Evolutionary conservation across 2,113 vertebrate species (phyloP).

Genomic region (Lamprotornis superbus): DNA sequence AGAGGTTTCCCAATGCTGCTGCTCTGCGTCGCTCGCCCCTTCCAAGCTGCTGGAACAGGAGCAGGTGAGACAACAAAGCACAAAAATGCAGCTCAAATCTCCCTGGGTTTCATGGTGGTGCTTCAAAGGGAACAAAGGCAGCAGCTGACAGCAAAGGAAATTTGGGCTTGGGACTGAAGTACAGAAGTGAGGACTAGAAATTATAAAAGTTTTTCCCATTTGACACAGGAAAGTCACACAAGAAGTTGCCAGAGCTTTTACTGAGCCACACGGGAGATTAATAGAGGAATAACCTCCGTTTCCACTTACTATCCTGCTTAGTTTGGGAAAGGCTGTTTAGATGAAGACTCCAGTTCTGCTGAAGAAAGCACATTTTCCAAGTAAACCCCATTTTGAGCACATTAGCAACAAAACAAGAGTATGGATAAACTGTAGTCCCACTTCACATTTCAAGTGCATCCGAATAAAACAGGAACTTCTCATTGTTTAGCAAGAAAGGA

Average conservation of each 20-base stretch:
- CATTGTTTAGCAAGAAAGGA: not conserved
- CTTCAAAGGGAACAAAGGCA: not conserved
- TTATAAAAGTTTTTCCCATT: not conserved
- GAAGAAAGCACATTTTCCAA: slow-evolving; percentile 3
- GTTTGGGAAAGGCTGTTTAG: not conserved
- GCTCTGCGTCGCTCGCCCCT: not conserved
- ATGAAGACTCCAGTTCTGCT: not conserved
- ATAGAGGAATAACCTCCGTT: not conserved
- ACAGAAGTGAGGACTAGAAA: not conserved
- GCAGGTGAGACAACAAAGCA: slow-evolving; percentile 30
- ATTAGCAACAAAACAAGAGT: not conserved
- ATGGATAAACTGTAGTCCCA: not conserved
- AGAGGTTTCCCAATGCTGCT: not conserved
- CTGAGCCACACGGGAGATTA: not conserved
- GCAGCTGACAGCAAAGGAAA: not conserved
- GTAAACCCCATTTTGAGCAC: not conserved
- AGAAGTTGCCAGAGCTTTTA: not conserved
- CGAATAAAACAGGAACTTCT: not conserved
- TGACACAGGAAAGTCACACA: not conserved
- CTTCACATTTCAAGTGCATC: not conserved
- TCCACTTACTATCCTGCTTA: not conserved
- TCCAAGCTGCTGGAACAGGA: not conserved
- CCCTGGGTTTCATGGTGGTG: not conserved
- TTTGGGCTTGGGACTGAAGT: not conserved
- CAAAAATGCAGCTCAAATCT: not conserved